A percentile compares a stretch with the other conserved stretches of the same genome.
Conservation (phyloP, 2,888 invertebrate species). For the Listrodromus nycthemerus region DNA sequence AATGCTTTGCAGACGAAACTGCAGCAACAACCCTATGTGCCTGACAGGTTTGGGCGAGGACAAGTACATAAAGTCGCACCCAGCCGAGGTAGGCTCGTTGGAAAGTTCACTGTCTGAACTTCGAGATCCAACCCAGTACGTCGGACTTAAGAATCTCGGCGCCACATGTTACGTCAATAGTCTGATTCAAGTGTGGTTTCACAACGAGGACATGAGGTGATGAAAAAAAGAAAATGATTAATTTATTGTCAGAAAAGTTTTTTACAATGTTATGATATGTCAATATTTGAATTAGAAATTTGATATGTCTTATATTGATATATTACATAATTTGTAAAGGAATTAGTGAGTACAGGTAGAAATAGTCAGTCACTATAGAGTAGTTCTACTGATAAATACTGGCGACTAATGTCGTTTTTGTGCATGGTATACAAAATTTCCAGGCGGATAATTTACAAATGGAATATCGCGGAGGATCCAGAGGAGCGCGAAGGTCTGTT, state of each 20-base stretch:
- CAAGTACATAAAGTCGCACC: constrained; percentile 85
- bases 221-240: not conserved
- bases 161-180: constrained; percentile 89
- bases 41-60: constrained; percentile 87
- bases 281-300: not conserved
- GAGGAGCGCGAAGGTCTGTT: constrained; percentile 77
- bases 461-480: constrained; percentile 85
- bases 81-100: constrained; percentile 82
- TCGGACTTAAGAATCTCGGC: constrained; percentile 88
- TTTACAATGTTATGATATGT: too few species aligned
- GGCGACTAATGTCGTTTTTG: not conserved
- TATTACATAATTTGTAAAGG: too few species aligned
- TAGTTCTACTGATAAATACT: not conserved
- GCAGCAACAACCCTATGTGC: constrained; percentile 87
- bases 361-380: not conserved
- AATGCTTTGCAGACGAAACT: constrained; percentile 85
- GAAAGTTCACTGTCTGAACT: constrained; percentile 82
- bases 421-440: constrained; percentile 12
- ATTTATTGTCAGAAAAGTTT: not conserved
- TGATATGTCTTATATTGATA: too few species aligned
- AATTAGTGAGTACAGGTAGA: too few species aligned
- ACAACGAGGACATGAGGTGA: constrained; percentile 86
- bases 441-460: constrained; percentile 86
- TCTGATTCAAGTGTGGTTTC: constrained; percentile 88
- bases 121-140: constrained; percentile 85